Evolutionary conservation across 2,888 invertebrate species (phyloP), one percentile per base, ranked within the genome.

Genomic region (Syrphus vitripennis): DNA sequence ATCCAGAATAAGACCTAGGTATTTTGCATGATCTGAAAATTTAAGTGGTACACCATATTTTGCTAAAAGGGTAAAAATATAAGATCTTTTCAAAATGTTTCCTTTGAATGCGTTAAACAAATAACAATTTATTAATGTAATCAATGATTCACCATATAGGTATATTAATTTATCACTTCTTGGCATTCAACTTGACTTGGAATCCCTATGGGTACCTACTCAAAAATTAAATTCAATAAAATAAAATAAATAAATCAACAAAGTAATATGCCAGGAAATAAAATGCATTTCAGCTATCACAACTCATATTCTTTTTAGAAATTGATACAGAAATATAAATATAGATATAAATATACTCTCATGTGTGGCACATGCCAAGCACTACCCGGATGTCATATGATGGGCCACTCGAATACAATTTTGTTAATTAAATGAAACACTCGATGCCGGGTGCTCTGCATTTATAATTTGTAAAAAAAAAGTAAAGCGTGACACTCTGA

Each of bases 301-400:
- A 53, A 50, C 24, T 6, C 0, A 50, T 72, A 72, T 69, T 67
- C 67, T 55, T 55, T 59, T 19, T 24, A 50, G 71, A 57, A 76
- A 59, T 50, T 50, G 50, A 50, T 50, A 50, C n/a, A 26, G 24
- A 50, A 14, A 50, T 48, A 40, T 40, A n/a, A 1, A 19, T 57
- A 9, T 26, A 29, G 7, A 29, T 29, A 65, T 0, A 31, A n/a
- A 48, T 2, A 16, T 34, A 48, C 34, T 50, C 31, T 3, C 48
- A 48, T 76, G 24, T 83, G 42, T 69, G 77, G 82, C 86, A 86
- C 86, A 86, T 86, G 86, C 86, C 86, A 82, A 70, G 24, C 69
- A 57, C 84, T 67, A 86, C 86, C 86, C 86, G 86, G 86, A 86
- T 86, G 76, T 86, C 86, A 82, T 82, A 70, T 70, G 86, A 74